phyloP scores from a whole-genome alignment of 2,797 vertebrate species.

The Pseudochirops cupreus region DNA sequence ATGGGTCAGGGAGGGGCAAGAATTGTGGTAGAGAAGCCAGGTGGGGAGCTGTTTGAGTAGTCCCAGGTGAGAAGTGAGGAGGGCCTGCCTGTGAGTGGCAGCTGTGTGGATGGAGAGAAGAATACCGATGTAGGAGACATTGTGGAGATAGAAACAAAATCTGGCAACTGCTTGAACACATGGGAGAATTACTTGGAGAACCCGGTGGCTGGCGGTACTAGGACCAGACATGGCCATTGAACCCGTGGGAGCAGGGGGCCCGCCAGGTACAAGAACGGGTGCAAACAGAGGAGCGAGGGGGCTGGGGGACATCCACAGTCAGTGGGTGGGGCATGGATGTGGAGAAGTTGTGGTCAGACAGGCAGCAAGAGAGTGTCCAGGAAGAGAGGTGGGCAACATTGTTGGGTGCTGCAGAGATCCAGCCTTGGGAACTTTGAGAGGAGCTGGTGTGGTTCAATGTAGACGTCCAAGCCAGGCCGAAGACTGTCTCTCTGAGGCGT shows the following conservation, averaged over 20 bases:
- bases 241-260: background rate
- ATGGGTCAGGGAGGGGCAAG: background rate
- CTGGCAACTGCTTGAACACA: background rate
- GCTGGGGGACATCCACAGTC: background rate
- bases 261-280: background rate
- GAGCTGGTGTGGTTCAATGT: background rate
- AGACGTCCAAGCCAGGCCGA: background rate
- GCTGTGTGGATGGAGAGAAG: background rate
- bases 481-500: background rate
- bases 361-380: background rate
- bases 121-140: background rate
- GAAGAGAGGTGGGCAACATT: no score
- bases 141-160: background rate
- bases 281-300: no score
- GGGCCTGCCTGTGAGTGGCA: background rate
- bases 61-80: background rate
- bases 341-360: background rate
- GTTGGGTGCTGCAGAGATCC: background rate
- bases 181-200: background rate
- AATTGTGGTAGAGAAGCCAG: background rate
- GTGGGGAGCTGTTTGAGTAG: background rate
- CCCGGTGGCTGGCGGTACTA: no score
- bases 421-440: accelerated
- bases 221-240: background rate
- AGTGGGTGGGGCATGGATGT: background rate